These are phyloP conservation scores for Aricia artaxerxes DNA, from an alignment of 2,888 invertebrate species.

Conservation along the genomic window DNA sequence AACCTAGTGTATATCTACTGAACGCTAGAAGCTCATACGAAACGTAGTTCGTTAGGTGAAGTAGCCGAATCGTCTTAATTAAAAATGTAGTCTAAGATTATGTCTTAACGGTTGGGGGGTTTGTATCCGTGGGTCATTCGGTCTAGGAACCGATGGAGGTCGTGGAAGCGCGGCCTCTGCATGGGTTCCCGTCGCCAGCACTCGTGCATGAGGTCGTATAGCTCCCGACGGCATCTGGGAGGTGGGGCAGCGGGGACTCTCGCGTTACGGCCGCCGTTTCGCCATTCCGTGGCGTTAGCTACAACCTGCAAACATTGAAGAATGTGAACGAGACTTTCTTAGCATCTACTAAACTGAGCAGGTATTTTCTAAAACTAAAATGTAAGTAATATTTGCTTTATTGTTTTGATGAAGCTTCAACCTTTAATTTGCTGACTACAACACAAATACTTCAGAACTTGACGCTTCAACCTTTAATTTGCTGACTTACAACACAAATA, in stretches of 20 bases:
- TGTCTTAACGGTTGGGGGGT: conserved; percentile 63
- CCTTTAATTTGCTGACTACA: too few relatives aligned
- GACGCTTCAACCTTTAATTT: too few relatives aligned
- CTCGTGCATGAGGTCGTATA: conserved; percentile 94
- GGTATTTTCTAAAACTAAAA: too few relatives aligned
- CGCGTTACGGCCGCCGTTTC: conserved; percentile 67
- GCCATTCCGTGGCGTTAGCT: conserved; percentile 83
- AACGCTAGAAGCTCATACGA: conserved; percentile 44
- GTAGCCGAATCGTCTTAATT: conserved; percentile 30
- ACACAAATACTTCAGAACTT: too few relatives aligned
- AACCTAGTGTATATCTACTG: conserved; percentile 39
- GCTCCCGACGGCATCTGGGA: conserved; percentile 89
- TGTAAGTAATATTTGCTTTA: too few relatives aligned
- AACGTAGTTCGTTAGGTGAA: conserved; percentile 41
- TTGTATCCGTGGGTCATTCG: conserved; percentile 86
- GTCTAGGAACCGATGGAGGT: conserved; percentile 92
- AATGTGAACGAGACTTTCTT: not conserved
- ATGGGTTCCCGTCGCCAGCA: conserved; percentile 92
- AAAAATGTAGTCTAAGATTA: not conserved
- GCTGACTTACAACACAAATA: too few relatives aligned
- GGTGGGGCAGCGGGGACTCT: conserved; percentile 82
- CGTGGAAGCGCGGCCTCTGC: conserved; percentile 91
- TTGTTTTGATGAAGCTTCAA: too few relatives aligned
- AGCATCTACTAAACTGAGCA: not conserved
- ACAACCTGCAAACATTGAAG: conserved; percentile 78